Conservation (phyloP, 2,888 invertebrate species). For the Pristionchus entomophagus region DNA sequence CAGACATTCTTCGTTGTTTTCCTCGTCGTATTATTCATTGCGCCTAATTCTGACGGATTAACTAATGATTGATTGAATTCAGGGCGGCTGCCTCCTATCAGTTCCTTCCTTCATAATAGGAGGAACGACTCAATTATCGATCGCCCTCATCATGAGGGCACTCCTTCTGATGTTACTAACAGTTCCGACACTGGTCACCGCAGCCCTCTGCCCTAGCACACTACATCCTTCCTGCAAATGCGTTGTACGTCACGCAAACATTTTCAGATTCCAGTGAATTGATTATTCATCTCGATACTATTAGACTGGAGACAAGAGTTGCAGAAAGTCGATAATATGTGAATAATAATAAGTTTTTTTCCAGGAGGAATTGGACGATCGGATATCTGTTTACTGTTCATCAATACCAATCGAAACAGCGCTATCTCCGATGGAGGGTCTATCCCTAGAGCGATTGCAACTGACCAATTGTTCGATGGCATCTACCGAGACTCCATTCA, state of each 20-base stretch:
- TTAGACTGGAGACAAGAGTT: no score
- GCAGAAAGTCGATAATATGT: no score
- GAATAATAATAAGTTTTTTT: background rate
- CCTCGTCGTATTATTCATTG: background rate
- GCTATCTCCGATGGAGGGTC: background rate
- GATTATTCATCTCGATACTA: no score
- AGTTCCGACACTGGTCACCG: background rate
- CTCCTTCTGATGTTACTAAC: background rate
- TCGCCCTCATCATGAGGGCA: background rate
- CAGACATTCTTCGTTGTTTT: background rate
- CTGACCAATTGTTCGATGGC: conserved; percentile 49
- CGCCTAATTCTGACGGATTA: background rate
- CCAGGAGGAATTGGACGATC: conserved; percentile 28
- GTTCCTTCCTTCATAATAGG: background rate
- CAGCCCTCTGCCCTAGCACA: background rate
- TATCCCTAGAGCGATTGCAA: conserved; percentile 54
- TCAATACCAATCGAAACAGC: background rate
- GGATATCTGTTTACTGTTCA: conserved; percentile 15
- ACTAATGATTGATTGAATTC: background rate
- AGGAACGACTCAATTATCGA: background rate
- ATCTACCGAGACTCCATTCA: conserved; percentile 52
- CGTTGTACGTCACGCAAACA: background rate
- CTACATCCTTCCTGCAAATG: conserved; percentile 22
- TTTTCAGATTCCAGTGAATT: no score
- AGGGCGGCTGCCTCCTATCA: conserved; percentile 38